Evolutionary conservation across 2,888 invertebrate species (phyloP).

Genomic region (Clusia tigrina): DNA sequence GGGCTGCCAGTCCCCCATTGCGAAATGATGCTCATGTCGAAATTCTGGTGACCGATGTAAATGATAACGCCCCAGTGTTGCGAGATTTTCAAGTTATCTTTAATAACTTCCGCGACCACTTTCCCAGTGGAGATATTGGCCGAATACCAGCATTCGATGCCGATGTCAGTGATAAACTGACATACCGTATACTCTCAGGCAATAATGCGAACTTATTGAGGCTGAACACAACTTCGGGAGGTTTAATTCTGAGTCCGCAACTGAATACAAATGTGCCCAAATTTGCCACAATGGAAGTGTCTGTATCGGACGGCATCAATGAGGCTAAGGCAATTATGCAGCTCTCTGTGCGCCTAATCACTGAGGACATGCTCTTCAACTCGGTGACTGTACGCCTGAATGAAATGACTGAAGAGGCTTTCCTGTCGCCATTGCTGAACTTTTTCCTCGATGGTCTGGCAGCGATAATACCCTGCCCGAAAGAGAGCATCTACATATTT

Average conservation of each 20-base stretch:
- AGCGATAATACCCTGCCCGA: slow-evolving; percentile 89
- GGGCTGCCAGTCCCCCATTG: slow-evolving; percentile 90
- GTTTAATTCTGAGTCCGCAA: slow-evolving; percentile 87
- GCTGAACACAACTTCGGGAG: slow-evolving; percentile 83
- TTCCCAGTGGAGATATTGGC: slow-evolving; percentile 91
- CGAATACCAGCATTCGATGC: slow-evolving; percentile 93
- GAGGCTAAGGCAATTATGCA: slow-evolving; percentile 93
- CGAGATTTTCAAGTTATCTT: slow-evolving; percentile 93
- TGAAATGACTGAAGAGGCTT: slow-evolving; percentile 92
- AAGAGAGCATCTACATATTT: slow-evolving; percentile 91
- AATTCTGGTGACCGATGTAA: slow-evolving; percentile 89
- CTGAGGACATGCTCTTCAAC: slow-evolving; percentile 92
- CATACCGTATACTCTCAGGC: slow-evolving; percentile 85
- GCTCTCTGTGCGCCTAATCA: slow-evolving; percentile 87
- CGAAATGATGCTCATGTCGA: slow-evolving; percentile 89
- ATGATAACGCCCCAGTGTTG: slow-evolving; percentile 92
- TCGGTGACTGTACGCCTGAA: slow-evolving; percentile 92
- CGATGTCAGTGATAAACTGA: slow-evolving; percentile 86
- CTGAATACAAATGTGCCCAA: slow-evolving; percentile 95
- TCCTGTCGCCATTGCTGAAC: slow-evolving; percentile 85
- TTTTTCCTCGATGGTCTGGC: slow-evolving; percentile 92
- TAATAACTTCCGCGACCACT: slow-evolving; percentile 93
- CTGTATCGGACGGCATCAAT: slow-evolving; percentile 92
- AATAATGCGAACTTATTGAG: slow-evolving; percentile 91
- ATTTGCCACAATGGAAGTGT: slow-evolving; percentile 91